Percentiles rank a stretch among this genome's conserved stretches.
These are phyloP conservation scores for Knipowitschia caucasica DNA, from an alignment of 2,797 vertebrate genomes.

Conservation along the genomic window DNA sequence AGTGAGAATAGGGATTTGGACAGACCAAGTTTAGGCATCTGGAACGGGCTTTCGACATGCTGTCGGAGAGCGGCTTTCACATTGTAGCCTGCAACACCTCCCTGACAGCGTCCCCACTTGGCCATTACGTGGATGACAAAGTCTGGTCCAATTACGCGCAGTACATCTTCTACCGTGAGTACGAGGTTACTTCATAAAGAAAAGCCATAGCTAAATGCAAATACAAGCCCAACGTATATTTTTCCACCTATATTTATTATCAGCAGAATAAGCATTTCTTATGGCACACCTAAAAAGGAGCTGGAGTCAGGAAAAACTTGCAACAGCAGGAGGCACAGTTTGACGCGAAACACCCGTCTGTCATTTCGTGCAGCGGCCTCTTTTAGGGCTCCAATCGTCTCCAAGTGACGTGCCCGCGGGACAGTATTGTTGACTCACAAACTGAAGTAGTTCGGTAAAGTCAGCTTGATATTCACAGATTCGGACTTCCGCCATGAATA, in stretches of 20 bases:
- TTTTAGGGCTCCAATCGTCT: constrained; percentile 25
- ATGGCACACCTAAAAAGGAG: not conserved
- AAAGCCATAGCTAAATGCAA: too few species aligned
- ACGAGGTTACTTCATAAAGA: constrained; percentile 6
- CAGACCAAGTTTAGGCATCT: constrained; percentile 91
- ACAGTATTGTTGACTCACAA: constrained; percentile 48
- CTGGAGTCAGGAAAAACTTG: not conserved
- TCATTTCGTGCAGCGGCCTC: constrained; percentile 17
- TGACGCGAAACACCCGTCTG: constrained; percentile 2
- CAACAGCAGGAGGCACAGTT: constrained; percentile 42
- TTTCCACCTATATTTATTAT: too few species aligned
- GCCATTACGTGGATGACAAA: constrained; percentile 89
- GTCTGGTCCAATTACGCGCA: constrained; percentile 97
- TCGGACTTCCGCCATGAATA: too few species aligned
- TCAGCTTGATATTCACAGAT: too few species aligned
- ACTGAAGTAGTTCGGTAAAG: constrained; percentile 36
- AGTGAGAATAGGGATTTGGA: constrained; percentile 93
- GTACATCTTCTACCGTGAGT: constrained; percentile 99
- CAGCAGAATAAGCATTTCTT: too few species aligned
- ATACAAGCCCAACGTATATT: too few species aligned
- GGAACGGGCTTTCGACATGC: constrained; percentile 97
- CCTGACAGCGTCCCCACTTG: constrained; percentile 86
- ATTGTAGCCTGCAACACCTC: constrained; percentile 97
- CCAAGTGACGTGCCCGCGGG: constrained; percentile 33
- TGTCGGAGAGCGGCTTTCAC: constrained; percentile 96